phyloP scores from a whole-genome alignment of 2,797 vertebrate genomes.

The Macropus fuliginosus region DNA sequence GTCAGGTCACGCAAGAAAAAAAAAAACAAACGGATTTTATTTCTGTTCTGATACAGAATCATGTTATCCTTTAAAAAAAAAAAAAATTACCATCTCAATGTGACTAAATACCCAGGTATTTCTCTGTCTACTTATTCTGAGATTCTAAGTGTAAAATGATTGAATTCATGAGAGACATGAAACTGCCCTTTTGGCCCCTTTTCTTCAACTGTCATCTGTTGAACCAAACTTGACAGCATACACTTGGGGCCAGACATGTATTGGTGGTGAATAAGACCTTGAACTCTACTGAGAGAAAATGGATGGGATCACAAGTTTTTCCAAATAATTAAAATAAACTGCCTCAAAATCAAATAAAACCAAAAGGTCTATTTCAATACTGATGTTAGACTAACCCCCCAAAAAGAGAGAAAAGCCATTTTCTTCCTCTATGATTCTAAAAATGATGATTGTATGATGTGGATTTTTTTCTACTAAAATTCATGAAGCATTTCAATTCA shows the following conservation, averaged over 20 bases:
- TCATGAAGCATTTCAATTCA: slow-evolving; percentile 1
- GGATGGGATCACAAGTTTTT: slow-evolving; percentile 23
- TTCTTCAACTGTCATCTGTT: neutral
- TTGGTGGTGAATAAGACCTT: slow-evolving; percentile 8
- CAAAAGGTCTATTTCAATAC: neutral
- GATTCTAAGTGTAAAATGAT: neutral
- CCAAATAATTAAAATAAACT: neutral
- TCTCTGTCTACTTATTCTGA: neutral
- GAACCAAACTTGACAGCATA: slow-evolving; percentile 12
- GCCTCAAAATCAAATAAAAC: slow-evolving; percentile 17
- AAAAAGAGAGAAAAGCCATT: neutral
- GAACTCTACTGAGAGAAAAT: slow-evolving; percentile 22
- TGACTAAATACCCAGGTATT: neutral
- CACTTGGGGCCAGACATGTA: neutral
- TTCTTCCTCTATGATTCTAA: neutral
- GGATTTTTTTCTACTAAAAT: neutral
- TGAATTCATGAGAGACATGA: neutral
- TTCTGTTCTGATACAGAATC: neutral
- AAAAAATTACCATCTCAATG: neutral
- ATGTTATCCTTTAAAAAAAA: slow-evolving; percentile 46
- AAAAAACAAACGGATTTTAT: slow-evolving; percentile 36
- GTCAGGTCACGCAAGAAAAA: slow-evolving; percentile 76
- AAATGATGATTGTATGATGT: neutral
- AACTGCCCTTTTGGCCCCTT: neutral
- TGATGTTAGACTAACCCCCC: neutral